These are phyloP conservation scores for Lophotriccus pileatus DNA, from an alignment of 2,797 vertebrate species.

Conservation along the genomic window DNA sequence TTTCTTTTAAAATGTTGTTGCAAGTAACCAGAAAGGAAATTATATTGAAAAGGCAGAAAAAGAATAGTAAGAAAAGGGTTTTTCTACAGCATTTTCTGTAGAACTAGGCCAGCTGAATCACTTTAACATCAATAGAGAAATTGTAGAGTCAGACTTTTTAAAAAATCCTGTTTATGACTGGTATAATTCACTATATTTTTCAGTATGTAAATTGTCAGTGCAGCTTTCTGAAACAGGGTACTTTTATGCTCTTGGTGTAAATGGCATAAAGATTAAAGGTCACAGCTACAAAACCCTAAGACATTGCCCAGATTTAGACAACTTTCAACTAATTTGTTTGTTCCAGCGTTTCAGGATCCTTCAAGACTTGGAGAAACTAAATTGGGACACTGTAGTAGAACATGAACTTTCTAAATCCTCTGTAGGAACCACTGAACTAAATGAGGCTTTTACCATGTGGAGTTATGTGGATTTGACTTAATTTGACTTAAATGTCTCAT, in stretches of 20 bases:
- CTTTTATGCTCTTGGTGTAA: background rate
- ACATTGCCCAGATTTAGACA: background rate
- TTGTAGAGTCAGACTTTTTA: background rate
- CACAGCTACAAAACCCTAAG: background rate
- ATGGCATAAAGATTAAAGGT: background rate
- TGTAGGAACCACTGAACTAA: background rate
- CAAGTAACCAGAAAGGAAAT: background rate
- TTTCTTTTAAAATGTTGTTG: background rate
- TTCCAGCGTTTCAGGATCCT: background rate
- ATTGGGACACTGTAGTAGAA: background rate
- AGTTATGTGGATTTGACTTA: background rate
- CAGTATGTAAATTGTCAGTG: background rate
- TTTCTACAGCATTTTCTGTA: background rate
- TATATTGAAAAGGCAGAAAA: background rate
- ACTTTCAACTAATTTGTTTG: background rate
- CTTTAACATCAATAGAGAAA: background rate
- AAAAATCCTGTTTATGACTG: background rate
- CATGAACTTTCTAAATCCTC: background rate
- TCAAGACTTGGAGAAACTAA: background rate
- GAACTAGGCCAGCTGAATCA: background rate
- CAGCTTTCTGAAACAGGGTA: background rate
- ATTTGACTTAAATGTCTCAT: background rate
- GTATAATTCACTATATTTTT: background rate
- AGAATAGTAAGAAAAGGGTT: background rate
- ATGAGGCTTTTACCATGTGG: background rate